Evolutionary conservation across 2,113 vertebrate genomes (phyloP), one percentile per base, ranked within the genome.

Genomic region (Etheostoma cragini): DNA sequence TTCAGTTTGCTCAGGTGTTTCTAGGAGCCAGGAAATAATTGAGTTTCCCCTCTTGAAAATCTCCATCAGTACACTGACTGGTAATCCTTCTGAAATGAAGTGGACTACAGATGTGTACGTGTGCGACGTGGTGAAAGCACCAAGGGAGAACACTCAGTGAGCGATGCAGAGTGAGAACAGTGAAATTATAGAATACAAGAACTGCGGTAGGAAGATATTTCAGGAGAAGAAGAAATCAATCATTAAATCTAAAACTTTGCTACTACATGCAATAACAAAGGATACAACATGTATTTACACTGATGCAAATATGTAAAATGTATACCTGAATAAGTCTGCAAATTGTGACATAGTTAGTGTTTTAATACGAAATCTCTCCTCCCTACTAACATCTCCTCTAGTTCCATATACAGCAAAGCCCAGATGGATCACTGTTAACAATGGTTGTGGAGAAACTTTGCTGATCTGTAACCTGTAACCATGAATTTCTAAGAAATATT

Each of bases 41-140:
- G 89, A 91, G 88, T 94, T 87, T 90, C 78, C 80, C 75, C 69
- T 84, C 68, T 91, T 54, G 67, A 90, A 88, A 87, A 78, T 82
- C 79, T 82, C 89, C 78, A 87, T 64, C 76, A 71, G 81, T 76
- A 10, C 80, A 85, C 38, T 17, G 72, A 22, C 84, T 84, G 87
- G 86, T 93, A 92, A 95, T 93, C 91, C 88, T 76, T 77, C 53
- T 77, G 77, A 91, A 93, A 92, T 91, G 76, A 94, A 86, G 78
- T 86, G 38, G 53, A 80, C 74, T 83, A 83, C 75, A 80, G 85
- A 81, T 86, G 81, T 64, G 73, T 66, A 46, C 0, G n/a, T 80
- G 73, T n/a, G 19, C 21, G 22, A 76, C 54, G 2, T 66, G 67
- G 62, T 87, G 57, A 50, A 64, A 79, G 71, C 35, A 57, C 53